These are phyloP conservation scores for Forbesichthys papilliferus DNA, from an alignment of 2,113 vertebrate species.

Conservation along the genomic window DNA sequence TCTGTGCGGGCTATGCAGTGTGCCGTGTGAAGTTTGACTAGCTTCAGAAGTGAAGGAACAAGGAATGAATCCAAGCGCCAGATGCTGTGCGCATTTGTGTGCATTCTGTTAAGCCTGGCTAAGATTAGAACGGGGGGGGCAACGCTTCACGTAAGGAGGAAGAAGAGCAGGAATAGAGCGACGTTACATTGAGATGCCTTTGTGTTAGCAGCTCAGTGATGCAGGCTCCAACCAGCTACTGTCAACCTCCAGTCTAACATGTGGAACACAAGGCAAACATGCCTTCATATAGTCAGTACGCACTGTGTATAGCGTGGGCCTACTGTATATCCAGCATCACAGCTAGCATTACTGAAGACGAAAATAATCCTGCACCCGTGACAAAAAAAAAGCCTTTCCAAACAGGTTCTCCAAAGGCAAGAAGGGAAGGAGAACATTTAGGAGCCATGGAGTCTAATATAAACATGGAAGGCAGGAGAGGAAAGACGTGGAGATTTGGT, in stretches of 20 bases:
- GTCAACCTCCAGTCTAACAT: conserved; percentile 3
- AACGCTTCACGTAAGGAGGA: conserved; percentile 22
- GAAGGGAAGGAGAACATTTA: neutral
- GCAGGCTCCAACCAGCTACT: conserved; percentile 24
- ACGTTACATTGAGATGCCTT: no score
- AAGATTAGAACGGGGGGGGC: conserved; percentile 54
- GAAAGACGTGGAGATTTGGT: conserved; percentile 36
- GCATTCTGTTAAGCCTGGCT: conserved; percentile 44
- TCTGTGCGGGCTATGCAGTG: neutral
- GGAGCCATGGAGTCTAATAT: neutral
- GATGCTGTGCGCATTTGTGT: conserved; percentile 10
- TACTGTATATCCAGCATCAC: neutral
- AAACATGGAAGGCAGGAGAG: neutral
- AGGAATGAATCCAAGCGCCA: conserved; percentile 36
- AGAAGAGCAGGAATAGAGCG: neutral
- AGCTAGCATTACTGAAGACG: neutral
- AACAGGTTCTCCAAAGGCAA: neutral
- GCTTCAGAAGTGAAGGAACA: conserved; percentile 37
- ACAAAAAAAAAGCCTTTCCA: neutral
- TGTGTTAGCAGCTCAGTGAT: conserved; percentile 11
- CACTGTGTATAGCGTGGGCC: neutral
- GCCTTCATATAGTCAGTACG: neutral
- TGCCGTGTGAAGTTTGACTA: conserved; percentile 21
- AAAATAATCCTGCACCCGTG: neutral
- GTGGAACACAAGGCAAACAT: neutral